A percentile compares a stretch with the other conserved stretches of the same genome.
phyloP scores from a whole-genome alignment of 2,113 vertebrate species.

The Tapirus terrestris region DNA sequence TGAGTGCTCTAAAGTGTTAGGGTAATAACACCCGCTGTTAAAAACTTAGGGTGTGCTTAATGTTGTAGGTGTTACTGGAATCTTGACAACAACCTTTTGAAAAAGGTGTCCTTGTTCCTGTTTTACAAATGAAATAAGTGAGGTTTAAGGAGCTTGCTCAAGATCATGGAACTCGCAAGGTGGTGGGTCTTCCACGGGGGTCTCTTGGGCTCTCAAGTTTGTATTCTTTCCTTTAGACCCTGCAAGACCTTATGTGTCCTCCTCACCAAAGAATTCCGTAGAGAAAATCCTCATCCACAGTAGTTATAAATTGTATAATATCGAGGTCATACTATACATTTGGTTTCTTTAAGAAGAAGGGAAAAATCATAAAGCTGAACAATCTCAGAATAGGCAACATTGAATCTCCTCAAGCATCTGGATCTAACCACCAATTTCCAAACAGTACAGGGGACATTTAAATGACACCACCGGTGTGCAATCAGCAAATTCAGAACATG shows the following conservation, averaged over 20 bases:
- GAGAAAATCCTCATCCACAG: background rate
- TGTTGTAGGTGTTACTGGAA: background rate
- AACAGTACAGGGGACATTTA: rapidly evolving
- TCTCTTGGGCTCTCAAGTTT: background rate
- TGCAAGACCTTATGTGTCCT: background rate
- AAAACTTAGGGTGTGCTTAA: background rate
- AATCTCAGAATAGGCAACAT: background rate
- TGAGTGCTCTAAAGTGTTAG: background rate
- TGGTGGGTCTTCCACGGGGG: too few species aligned
- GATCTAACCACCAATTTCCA: background rate
- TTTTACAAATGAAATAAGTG: background rate
- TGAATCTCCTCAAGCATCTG: background rate
- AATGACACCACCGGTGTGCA: background rate
- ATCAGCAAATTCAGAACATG: too few species aligned
- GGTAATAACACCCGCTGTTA: background rate
- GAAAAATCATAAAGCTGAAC: background rate
- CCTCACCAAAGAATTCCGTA: background rate
- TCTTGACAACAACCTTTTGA: background rate
- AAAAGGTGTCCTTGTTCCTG: too few species aligned
- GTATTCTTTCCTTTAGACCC: background rate
- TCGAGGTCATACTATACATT: background rate
- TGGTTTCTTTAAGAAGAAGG: background rate
- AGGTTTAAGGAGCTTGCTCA: background rate
- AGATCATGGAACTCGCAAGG: background rate
- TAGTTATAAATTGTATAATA: background rate